Percentiles rank a stretch among this genome's conserved stretches.
Conservation (phyloP, 2,113 vertebrate genomes). For the Axis porcinus region DNA sequence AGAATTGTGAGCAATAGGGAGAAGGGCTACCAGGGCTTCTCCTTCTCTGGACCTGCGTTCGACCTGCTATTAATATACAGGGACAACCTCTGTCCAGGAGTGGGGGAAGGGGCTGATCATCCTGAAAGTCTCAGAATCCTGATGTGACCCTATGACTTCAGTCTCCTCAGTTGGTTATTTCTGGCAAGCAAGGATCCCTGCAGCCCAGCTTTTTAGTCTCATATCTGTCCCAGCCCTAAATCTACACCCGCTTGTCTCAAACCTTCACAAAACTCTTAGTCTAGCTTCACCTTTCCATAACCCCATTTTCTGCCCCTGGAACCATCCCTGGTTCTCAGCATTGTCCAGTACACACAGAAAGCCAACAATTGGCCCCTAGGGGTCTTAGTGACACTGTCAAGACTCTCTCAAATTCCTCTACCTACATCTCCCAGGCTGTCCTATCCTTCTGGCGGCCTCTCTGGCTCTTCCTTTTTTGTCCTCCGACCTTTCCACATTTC, state of each 20-base stretch:
- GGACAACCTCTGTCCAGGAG: background rate
- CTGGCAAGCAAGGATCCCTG: background rate
- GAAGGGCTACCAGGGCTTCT: background rate
- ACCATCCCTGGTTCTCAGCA: background rate
- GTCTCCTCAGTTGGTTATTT: background rate
- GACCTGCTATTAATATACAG: background rate
- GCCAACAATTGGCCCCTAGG: background rate
- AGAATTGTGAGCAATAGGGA: background rate
- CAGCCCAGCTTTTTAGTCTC: background rate
- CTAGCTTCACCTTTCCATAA: background rate
- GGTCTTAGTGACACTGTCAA: background rate
- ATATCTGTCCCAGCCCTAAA: background rate
- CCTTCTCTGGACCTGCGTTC: background rate
- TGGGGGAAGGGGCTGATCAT: background rate
- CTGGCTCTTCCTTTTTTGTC: background rate
- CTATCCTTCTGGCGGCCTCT: background rate
- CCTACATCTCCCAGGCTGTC: background rate
- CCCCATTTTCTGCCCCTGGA: background rate
- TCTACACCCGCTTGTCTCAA: background rate
- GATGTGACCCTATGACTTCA: background rate
- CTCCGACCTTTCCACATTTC: background rate
- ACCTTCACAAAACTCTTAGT: background rate
- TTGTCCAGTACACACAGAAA: background rate
- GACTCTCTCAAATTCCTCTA: background rate
- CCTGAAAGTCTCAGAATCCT: background rate